These are phyloP conservation scores for Gastrophysa polygoni DNA, from an alignment of 2,888 invertebrate genomes.

Conservation along the genomic window DNA sequence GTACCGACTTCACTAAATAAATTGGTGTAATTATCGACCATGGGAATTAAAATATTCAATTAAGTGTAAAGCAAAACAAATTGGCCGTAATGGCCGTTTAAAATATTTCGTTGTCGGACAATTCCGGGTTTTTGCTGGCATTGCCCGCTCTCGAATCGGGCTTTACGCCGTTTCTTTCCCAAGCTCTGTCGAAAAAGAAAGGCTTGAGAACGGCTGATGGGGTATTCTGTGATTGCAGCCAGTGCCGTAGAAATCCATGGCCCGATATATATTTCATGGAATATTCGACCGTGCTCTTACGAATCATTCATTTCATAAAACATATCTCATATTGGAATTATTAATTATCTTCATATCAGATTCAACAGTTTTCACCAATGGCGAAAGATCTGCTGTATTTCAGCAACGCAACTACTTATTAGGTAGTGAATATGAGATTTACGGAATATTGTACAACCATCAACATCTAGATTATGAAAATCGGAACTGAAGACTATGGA, in stretches of 20 bases:
- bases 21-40: slow-evolving; percentile 30
- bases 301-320: no score
- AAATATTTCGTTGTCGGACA: slow-evolving; percentile 39
- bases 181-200: slow-evolving; percentile 36
- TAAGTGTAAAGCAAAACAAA: slow-evolving; percentile 47
- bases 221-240: slow-evolving; percentile 27
- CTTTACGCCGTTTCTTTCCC: slow-evolving; percentile 39
- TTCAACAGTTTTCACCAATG: no score
- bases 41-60: slow-evolving; percentile 46
- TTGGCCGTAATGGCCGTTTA: slow-evolving; percentile 44
- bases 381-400: no score
- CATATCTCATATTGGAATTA: no score
- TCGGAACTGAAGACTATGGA: no score
- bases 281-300: no score
- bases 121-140: slow-evolving; percentile 41
- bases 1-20: slow-evolving; percentile 12
- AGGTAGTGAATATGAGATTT: no score
- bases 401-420: no score
- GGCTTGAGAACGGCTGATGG: slow-evolving; percentile 39
- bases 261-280: no score
- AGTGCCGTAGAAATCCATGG: slow-evolving; percentile 16
- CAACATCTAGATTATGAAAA: no score
- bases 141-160: slow-evolving; percentile 34
- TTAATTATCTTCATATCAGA: no score
- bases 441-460: no score